Evolutionary conservation across 2,797 vertebrate genomes (phyloP).

Genomic region (Triplophysa bombifrons): DNA sequence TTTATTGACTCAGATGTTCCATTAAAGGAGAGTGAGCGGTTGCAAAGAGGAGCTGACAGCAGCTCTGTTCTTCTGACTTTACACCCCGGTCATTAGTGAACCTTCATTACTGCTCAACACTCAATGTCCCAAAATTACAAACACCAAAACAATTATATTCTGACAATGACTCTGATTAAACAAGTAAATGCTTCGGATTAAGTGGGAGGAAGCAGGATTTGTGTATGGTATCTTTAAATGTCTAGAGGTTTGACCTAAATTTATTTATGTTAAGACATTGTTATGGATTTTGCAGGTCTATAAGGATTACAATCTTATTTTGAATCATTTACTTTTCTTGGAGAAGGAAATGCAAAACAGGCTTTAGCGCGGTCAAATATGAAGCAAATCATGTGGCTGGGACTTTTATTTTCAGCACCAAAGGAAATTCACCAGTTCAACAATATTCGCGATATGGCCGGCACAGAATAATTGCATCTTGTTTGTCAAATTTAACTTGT

Average conservation of each 20-base stretch:
- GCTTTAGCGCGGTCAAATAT: background rate
- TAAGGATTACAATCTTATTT: slow-evolving; percentile 1
- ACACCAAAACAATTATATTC: slow-evolving; percentile 59
- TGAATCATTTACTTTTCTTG: background rate
- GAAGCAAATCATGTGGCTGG: slow-evolving; percentile 1
- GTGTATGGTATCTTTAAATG: background rate
- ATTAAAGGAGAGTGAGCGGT: slow-evolving; percentile 72
- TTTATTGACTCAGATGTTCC: slow-evolving; percentile 82
- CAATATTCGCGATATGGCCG: background rate
- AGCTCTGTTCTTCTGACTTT: slow-evolving; percentile 70
- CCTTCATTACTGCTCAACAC: slow-evolving; percentile 61
- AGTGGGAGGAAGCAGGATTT: background rate
- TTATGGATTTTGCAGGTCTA: slow-evolving; percentile 26
- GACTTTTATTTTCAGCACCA: slow-evolving; percentile 12
- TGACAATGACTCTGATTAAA: slow-evolving; percentile 22
- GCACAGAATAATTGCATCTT: slow-evolving; percentile 34
- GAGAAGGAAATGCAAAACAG: slow-evolving; percentile 17
- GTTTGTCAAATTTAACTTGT: slow-evolving; percentile 44
- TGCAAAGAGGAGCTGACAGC: slow-evolving; percentile 77
- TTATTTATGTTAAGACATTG: too few relatives aligned
- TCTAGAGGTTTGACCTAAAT: background rate
- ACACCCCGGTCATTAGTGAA: slow-evolving; percentile 74
- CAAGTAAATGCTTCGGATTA: background rate
- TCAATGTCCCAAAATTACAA: slow-evolving; percentile 61
- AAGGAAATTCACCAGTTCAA: background rate